These are phyloP conservation scores for Ceriagrion tenellum DNA, from an alignment of 2,888 invertebrate species.

Conservation along the genomic window DNA sequence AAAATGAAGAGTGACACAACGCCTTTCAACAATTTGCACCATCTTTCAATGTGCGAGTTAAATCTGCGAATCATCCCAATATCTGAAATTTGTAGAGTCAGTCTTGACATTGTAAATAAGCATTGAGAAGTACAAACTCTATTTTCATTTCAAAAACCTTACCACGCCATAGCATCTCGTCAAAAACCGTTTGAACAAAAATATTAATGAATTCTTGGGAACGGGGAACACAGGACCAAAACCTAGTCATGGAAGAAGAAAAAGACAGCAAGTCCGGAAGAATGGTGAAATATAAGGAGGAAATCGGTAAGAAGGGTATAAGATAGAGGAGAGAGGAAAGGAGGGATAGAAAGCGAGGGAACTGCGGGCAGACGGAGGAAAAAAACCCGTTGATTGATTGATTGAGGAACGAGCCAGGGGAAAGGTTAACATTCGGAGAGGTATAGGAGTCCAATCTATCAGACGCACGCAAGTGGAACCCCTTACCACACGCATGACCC, in stretches of 20 bases:
- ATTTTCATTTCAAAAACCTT: too few species aligned
- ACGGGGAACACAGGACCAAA: too few species aligned
- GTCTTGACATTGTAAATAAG: too few species aligned
- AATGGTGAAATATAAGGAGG: background rate
- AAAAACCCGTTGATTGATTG: background rate
- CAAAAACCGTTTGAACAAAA: too few species aligned
- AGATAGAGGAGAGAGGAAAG: background rate
- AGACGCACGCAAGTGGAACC: background rate
- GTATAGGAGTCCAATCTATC: background rate
- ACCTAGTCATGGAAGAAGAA: background rate
- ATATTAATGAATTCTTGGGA: too few species aligned
- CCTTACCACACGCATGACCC: background rate
- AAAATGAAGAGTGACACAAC: too few species aligned
- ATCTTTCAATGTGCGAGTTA: too few species aligned
- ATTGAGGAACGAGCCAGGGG: background rate
- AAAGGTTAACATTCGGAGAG: slow-evolving; percentile 9
- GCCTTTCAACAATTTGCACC: too few species aligned
- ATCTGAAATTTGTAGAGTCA: too few species aligned
- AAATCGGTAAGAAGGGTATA: background rate
- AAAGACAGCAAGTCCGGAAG: background rate
- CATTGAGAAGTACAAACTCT: too few species aligned
- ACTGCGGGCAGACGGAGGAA: background rate
- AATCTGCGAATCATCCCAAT: too few species aligned
- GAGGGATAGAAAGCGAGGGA: background rate
- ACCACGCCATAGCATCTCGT: too few species aligned